Evolutionary conservation across 2,888 invertebrate genomes (phyloP).

Genomic region (Drosophila subquinaria): DNA sequence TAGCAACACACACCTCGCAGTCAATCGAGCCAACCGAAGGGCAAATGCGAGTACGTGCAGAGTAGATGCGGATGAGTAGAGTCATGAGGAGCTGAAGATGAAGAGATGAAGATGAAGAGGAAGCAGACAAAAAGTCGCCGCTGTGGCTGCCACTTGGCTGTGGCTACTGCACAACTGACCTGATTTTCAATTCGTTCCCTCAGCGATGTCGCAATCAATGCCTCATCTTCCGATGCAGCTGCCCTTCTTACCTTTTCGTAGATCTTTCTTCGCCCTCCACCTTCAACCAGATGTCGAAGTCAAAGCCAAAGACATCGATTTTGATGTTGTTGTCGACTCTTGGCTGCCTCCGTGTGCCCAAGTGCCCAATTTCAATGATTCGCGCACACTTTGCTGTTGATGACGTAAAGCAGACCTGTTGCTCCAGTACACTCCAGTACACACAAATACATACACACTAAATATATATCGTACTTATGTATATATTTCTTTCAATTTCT

Average conservation of each 20-base stretch:
- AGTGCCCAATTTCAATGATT: slow-evolving; percentile 77
- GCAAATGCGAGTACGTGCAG: slow-evolving; percentile 58
- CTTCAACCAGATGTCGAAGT: slow-evolving; percentile 15
- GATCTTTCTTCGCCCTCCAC: slow-evolving; percentile 39
- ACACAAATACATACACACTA: neutral
- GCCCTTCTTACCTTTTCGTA: slow-evolving; percentile 20
- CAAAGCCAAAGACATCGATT: slow-evolving; percentile 10
- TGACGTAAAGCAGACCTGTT: slow-evolving; percentile 71
- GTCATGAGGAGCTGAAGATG: slow-evolving; percentile 1
- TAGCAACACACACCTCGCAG: slow-evolving; percentile 18
- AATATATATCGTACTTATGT: neutral
- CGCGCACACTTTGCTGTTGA: slow-evolving; percentile 41
- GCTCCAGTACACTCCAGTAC: slow-evolving; percentile 5
- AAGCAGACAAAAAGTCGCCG: slow-evolving; percentile 24
- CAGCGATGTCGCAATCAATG: slow-evolving; percentile 58
- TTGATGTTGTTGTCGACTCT: slow-evolving; percentile 29
- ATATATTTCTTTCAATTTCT: slow-evolving; percentile 57
- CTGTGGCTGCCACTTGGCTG: slow-evolving; percentile 48
- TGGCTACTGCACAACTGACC: slow-evolving; percentile 76
- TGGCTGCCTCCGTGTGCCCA: slow-evolving; percentile 70
- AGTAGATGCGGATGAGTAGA: slow-evolving; percentile 10
- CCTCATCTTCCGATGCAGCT: slow-evolving; percentile 22
- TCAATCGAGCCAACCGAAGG: slow-evolving; percentile 60
- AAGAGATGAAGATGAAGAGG: slow-evolving; percentile 19
- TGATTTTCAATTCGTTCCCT: slow-evolving; percentile 46